Percentiles rank a stretch among this genome's conserved stretches.
phyloP scores from a whole-genome alignment of 2,113 vertebrate species.

The Ptyas mucosa region DNA sequence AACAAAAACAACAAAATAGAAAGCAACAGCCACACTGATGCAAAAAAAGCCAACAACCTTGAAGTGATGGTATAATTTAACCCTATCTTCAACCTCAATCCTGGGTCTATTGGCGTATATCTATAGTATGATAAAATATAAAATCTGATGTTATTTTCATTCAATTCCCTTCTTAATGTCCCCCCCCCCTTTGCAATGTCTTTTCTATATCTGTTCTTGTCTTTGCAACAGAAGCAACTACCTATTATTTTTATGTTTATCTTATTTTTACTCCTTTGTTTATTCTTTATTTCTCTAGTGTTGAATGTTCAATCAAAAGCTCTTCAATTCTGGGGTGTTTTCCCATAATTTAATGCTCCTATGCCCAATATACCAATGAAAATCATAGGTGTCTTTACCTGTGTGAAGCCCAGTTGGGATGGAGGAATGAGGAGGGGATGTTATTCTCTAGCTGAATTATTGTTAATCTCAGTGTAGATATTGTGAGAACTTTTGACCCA shows the following conservation, averaged over 20 bases:
- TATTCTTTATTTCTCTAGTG: background rate
- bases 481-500: slow-evolving; percentile 88
- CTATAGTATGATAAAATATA: background rate
- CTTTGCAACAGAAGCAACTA: background rate
- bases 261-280: background rate
- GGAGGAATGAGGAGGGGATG: slow-evolving; percentile 91
- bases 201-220: background rate
- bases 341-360: background rate
- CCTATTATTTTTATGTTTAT: background rate
- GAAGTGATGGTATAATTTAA: background rate
- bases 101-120: background rate
- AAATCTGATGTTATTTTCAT: background rate
- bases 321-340: background rate
- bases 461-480: slow-evolving; percentile 91
- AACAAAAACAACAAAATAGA: background rate
- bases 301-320: background rate
- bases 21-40: background rate
- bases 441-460: slow-evolving; percentile 96
- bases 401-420: slow-evolving; percentile 98
- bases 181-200: no score
- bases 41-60: background rate
- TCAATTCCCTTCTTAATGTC: background rate
- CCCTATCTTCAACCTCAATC: background rate
- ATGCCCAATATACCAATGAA: background rate
- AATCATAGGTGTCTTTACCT: slow-evolving; percentile 72